Evolutionary conservation across 2,797 vertebrate species (phyloP), one percentile per base, ranked within the genome.

Genomic region (Sebastiscus tertius): DNA sequence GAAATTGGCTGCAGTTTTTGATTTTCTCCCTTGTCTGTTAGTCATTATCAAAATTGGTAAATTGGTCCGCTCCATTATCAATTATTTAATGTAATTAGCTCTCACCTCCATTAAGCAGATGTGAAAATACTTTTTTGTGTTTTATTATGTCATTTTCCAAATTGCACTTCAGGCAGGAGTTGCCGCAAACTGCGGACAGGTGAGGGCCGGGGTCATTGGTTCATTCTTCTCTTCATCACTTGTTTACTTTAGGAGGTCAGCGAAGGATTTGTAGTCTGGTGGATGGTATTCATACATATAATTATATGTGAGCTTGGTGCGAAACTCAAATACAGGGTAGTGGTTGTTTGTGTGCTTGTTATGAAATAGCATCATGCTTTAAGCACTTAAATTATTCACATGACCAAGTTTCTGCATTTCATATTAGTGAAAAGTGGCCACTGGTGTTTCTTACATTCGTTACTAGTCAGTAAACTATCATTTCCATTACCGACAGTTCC

Each of bases 21-120:
- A 95, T 95, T 96, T 93, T 93, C 92, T 90, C 49, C 82, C 86
- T 75, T 90, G 94, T 95, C 96, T 97, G 96, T 96, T 97, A 96
- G 96, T 96, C 95, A 96, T 97, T 98, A 96, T 84, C 95, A 95
- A 96, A 97, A 97, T 98, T 98, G 96, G 96, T 95, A 93, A 95
- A 97, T 97, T 95, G 95, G 93, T 90, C 91, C 71, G 86, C 93
- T 94, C 93, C 95, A 96, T 97, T 97, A 97, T 96, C 97, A 97
- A 96, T 97, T 96, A 97, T 96, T 96, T 96, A 94, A 96, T 94
- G 89, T 95, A 97, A 97, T 97, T 97, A 96, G 92, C 94, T 87
- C 91, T 76, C 84, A 62, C 93, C 94, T 93, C 95, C 93, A 94
- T 93, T 94, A 95, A 89, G 93, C 94, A 86, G 95, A 96, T 95